Conservation (phyloP, 2,797 vertebrate species). For the Benthosema pterotum region DNA sequence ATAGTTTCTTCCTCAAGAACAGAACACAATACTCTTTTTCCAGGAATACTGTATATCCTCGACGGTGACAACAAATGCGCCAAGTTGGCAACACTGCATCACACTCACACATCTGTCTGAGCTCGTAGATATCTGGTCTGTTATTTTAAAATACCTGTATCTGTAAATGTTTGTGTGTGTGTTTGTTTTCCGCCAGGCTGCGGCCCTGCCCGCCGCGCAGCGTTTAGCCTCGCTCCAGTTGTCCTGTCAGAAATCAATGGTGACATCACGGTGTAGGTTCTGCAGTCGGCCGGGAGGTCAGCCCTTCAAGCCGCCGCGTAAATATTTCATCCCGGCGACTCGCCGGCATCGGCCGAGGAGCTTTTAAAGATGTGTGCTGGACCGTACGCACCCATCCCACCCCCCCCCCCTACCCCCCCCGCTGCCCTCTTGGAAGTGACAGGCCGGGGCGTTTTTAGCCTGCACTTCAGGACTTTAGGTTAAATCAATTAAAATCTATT, state of each 20-base stretch:
- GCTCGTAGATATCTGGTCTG: constrained; percentile 4
- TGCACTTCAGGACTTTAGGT: constrained; percentile 92
- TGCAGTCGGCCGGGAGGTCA: constrained; percentile 86
- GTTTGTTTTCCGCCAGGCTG: constrained; percentile 39
- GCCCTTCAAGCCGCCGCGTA: constrained; percentile 84
- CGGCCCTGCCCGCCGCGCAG: too few species aligned
- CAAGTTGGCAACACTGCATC: too few species aligned
- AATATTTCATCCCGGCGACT: constrained; percentile 93
- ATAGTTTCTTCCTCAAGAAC: too few species aligned
- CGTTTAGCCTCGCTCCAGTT: constrained; percentile 90
- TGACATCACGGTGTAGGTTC: constrained; percentile 88
- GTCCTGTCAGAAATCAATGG: constrained; percentile 94
- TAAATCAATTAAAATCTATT: constrained; percentile 99
- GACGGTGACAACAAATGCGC: too few species aligned
- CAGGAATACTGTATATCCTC: too few species aligned
- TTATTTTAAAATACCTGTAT: too few species aligned
- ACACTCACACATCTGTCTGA: too few species aligned
- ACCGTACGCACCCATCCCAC: constrained; percentile 82
- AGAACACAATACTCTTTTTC: too few species aligned
- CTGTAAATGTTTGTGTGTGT: too few species aligned
- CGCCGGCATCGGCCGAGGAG: constrained; percentile 81
- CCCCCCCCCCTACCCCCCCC: constrained; percentile 74
- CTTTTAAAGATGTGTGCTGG: constrained; percentile 92
- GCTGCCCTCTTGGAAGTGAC: constrained; percentile 89
- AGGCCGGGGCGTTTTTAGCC: constrained; percentile 86